phyloP scores from a whole-genome alignment of 2,888 invertebrate genomes.

The Steromphala cineraria region DNA sequence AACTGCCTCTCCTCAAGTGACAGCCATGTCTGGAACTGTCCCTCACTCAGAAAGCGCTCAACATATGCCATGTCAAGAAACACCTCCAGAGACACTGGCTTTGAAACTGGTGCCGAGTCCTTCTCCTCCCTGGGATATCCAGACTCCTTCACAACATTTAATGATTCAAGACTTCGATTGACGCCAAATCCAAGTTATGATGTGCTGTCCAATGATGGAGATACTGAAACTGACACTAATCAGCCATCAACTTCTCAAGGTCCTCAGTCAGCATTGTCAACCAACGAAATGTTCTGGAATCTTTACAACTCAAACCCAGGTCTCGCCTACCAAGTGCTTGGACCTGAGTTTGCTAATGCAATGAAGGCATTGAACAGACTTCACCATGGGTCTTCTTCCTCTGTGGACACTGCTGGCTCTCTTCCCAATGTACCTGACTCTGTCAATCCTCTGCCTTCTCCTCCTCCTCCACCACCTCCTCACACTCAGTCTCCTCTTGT shows the following conservation, averaged over 20 bases:
- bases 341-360: neutral
- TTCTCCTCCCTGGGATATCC: neutral
- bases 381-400: neutral
- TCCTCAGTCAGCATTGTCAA: neutral
- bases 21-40: too few species aligned
- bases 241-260: neutral
- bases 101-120: neutral
- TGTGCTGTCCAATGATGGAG: neutral
- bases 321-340: neutral
- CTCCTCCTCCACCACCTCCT: too few species aligned
- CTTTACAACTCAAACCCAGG: slow-evolving; percentile 20
- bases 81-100: neutral
- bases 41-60: too few species aligned
- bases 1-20: neutral
- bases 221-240: neutral
- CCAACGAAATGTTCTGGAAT: slow-evolving; percentile 29
- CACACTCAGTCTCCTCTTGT: too few species aligned
- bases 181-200: slow-evolving; percentile 14
- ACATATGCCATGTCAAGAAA: neutral
- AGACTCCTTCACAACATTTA: neutral
- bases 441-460: too few species aligned
- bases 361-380: neutral
- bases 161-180: neutral
- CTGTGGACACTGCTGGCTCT: neutral
- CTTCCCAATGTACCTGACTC: neutral